Evolutionary conservation across 2,888 invertebrate genomes (phyloP), one percentile per base, ranked within the genome.

Genomic region (Chaetogeoica ovagalla): DNA sequence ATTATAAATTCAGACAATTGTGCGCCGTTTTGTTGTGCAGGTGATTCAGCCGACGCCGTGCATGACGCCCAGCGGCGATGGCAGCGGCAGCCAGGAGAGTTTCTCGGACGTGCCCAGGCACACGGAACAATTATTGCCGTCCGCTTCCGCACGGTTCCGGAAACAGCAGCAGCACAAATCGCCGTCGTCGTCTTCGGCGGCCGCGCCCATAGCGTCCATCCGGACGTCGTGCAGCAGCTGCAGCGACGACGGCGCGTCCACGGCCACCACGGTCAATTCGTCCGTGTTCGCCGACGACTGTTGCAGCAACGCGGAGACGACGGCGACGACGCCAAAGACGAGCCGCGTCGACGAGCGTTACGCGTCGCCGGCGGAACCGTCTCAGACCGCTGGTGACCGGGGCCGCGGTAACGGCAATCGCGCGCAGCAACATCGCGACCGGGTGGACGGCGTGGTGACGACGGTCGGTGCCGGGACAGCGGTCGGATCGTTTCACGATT

Each of bases 11-110:
- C 4, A 30, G 30, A 30, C 30, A 30, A 30, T 30, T 30, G 1
- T 30, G 30, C 30, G 30, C 30, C 30, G 30, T 30, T 30, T 15
- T 48, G 2, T 52, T 30, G 52, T 70, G 84, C 84, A 89, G 86
- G 91, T 93, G 83, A 93, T 92, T 83, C 91, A 92, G 85, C 91
- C 93, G 69, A 93, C 93, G 37, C 94, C 95, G n/a, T 93, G 94
- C 79, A 89, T 93, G 74, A 94, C 95, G 60, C 94, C 95, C 13
- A 91, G 91, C 85, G 91, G 90, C 15, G 19, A 19, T 19, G 55
- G 55, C 55, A 19, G 17, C 57, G 94, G 94, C 85, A 82, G 82
- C 55, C 75, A 60, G 57, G 82, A 65, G 21, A 82, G 75, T 82
- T 69, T 81, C 62, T 70, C 76, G 37, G 79, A 79, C 71, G 71